These are phyloP conservation scores for Blennius ocellaris DNA, from an alignment of 2,113 vertebrate genomes.

Conservation along the genomic window DNA sequence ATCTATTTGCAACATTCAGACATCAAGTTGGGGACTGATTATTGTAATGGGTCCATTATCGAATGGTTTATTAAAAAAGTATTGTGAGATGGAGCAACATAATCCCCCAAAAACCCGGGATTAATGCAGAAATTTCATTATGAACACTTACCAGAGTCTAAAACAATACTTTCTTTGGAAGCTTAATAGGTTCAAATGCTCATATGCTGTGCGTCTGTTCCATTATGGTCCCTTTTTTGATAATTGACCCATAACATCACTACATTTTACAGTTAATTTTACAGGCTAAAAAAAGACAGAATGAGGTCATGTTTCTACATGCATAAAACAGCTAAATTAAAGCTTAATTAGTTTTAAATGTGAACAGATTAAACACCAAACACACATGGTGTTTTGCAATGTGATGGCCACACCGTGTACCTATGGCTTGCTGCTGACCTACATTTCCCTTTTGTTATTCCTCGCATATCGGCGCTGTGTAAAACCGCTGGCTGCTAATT, in stretches of 20 bases:
- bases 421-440: slow-evolving; percentile 64
- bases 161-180: background rate
- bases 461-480: slow-evolving; percentile 75
- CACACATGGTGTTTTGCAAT: background rate
- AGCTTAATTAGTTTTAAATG: background rate
- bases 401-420: slow-evolving; percentile 30
- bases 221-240: background rate
- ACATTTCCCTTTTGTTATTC: slow-evolving; percentile 76
- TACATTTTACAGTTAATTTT: background rate
- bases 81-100: no score
- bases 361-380: background rate
- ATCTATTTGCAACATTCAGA: no score
- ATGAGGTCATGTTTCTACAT: background rate
- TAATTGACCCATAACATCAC: background rate
- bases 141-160: slow-evolving; percentile 1
- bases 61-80: no score
- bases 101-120: no score
- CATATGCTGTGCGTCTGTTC: background rate
- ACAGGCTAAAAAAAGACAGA: background rate
- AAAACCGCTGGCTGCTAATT: slow-evolving; percentile 89
- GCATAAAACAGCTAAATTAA: background rate
- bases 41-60: no score
- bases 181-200: background rate
- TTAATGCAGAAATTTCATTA: slow-evolving; percentile 21
- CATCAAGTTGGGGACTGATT: no score